Percentiles rank a stretch among this genome's conserved stretches.
Evolutionary conservation across 2,888 invertebrate genomes (phyloP).

Genomic region (Phlogophora meticulosa): DNA sequence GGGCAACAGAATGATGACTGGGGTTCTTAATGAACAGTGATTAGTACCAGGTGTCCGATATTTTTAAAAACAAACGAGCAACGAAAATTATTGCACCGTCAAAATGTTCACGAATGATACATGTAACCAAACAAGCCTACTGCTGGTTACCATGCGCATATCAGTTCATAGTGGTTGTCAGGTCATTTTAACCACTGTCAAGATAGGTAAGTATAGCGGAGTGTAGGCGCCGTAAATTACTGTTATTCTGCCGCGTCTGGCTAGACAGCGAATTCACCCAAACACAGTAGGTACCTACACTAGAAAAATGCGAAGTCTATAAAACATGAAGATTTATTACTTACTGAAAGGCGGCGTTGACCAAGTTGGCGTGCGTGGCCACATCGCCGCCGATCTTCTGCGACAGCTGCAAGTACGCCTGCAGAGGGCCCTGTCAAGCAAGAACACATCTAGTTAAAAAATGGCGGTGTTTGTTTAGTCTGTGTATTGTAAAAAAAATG

Average conservation of each 20-base stretch:
- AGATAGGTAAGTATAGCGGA: not conserved
- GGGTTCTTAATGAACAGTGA: not conserved
- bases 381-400: slow-evolving; percentile 96
- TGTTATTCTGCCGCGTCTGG: not conserved
- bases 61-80: not conserved
- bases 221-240: no score
- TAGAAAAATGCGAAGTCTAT: not conserved
- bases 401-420: slow-evolving; percentile 94
- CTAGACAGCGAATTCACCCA: not conserved
- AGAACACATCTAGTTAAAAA: slow-evolving; percentile 52
- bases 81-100: not conserved
- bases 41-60: no score
- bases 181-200: not conserved
- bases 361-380: slow-evolving; percentile 94
- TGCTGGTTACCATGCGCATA: not conserved
- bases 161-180: not conserved
- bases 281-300: no score
- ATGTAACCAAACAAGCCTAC: not conserved
- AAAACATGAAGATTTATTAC: slow-evolving; percentile 71
- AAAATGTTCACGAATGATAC: not conserved
- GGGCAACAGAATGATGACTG: no score
- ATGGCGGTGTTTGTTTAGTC: not conserved
- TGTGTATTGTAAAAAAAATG: not conserved
- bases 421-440: slow-evolving; percentile 92
- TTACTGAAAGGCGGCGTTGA: slow-evolving; percentile 96